phyloP scores from a whole-genome alignment of 1,140 invertebrate species.

The Pseudomyrmex cubaensis region DNA sequence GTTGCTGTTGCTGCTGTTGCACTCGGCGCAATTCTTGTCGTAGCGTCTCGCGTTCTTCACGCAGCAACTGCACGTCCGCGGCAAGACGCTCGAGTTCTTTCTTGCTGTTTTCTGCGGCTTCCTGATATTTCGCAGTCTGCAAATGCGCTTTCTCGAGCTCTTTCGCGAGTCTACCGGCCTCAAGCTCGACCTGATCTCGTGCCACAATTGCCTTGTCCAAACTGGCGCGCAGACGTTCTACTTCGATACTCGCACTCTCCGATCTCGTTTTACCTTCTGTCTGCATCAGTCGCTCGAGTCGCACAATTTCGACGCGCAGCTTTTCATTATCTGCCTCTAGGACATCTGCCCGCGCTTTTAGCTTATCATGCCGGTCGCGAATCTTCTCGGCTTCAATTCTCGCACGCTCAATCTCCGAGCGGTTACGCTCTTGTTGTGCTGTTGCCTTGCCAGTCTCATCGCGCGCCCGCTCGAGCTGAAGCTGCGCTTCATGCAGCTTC shows the following conservation, averaged over 20 bases:
- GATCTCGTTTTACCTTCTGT: constrained; percentile 84
- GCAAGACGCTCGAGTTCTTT: constrained; percentile 94
- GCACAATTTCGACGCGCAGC: constrained; percentile 88
- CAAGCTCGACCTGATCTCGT: constrained; percentile 92
- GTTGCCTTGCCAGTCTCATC: constrained; percentile 91
- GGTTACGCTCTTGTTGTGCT: constrained; percentile 91
- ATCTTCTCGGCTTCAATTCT: constrained; percentile 95
- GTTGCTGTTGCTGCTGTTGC: constrained; percentile 89
- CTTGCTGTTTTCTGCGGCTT: constrained; percentile 91
- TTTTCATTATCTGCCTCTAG: constrained; percentile 91
- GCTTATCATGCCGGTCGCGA: constrained; percentile 93
- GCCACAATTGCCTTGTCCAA: constrained; percentile 93
- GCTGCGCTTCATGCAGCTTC: constrained; percentile 91
- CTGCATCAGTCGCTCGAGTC: constrained; percentile 89
- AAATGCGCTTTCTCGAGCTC: constrained; percentile 94
- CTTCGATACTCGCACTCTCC: constrained; percentile 88
- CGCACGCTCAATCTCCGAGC: constrained; percentile 91
- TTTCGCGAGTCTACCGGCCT: constrained; percentile 93
- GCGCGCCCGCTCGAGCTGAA: constrained; percentile 92
- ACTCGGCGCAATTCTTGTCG: constrained; percentile 89
- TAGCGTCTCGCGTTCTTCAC: constrained; percentile 91
- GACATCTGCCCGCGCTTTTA: constrained; percentile 89
- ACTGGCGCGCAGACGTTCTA: constrained; percentile 93
- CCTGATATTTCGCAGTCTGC: constrained; percentile 92
- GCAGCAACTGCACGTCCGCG: constrained; percentile 91